Conservation (phyloP, 2,888 invertebrate species). For the Rambutsinella grinnellia region DNA sequence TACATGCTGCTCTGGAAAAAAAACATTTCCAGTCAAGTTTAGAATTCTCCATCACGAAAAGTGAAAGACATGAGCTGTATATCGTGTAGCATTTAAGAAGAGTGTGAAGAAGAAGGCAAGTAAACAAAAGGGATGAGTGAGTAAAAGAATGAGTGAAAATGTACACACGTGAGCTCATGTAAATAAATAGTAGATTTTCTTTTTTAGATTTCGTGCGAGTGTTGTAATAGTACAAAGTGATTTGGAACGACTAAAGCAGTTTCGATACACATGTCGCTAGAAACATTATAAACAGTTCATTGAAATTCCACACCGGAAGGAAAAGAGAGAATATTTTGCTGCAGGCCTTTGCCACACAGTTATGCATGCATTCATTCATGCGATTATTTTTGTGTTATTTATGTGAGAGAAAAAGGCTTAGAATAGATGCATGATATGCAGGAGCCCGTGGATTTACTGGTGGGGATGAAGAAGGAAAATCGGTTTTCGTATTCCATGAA, state of each 20-base stretch:
- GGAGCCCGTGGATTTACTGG: neutral
- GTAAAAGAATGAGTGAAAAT: no score
- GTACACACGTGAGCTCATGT: no score
- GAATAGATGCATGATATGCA: neutral
- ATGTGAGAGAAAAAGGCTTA: neutral
- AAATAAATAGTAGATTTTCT: no score
- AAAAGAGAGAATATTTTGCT: neutral
- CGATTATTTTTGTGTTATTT: neutral
- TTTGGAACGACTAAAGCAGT: no score
- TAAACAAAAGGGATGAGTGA: constrained; percentile 12
- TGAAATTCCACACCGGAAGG: neutral
- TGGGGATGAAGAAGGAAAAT: neutral
- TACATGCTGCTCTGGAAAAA: constrained; percentile 7
- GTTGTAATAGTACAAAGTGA: no score
- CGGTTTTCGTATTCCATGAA: neutral
- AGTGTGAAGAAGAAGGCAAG: no score
- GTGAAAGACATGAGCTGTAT: no score
- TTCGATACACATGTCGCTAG: no score
- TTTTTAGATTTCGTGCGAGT: no score
- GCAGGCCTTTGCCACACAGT: neutral
- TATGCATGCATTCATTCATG: neutral
- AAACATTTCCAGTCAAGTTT: no score
- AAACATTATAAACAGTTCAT: neutral
- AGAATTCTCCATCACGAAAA: no score
- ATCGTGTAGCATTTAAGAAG: no score